These are phyloP conservation scores for Aphelenchoides besseyi DNA, from an alignment of 1,140 invertebrate species.

Conservation along the genomic window DNA sequence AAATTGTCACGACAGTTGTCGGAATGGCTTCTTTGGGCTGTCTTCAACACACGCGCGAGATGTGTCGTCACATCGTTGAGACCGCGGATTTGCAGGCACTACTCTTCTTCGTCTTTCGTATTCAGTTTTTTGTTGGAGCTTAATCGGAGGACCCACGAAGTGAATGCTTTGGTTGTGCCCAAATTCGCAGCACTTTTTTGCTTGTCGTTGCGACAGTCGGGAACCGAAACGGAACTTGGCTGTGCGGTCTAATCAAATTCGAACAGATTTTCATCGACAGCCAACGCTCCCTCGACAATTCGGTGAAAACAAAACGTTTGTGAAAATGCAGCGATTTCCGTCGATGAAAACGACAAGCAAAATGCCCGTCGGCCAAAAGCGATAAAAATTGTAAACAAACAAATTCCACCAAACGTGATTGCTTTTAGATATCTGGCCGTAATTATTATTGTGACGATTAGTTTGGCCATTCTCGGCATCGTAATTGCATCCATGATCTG, in stretches of 20 bases:
- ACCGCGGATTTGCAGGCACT: background rate
- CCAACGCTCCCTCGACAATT: background rate
- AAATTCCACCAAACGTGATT: too few species aligned
- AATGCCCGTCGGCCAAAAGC: too few species aligned
- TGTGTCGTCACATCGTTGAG: background rate
- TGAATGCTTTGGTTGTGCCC: background rate
- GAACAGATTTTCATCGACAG: conserved; percentile 3
- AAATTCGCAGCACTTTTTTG: background rate
- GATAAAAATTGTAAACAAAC: too few species aligned
- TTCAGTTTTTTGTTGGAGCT: too few species aligned
- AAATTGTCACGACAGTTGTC: background rate
- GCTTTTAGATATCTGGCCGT: conserved; percentile 20
- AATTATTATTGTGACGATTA: conserved; percentile 20
- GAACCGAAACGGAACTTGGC: conserved; percentile 12
- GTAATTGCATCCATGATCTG: conserved; percentile 22
- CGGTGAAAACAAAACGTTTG: background rate
- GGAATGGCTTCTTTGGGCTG: background rate
- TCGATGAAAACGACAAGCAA: background rate
- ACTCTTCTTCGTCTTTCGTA: background rate
- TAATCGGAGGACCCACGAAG: background rate
- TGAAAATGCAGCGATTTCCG: background rate
- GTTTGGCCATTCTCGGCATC: conserved; percentile 11
- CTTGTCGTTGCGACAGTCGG: background rate
- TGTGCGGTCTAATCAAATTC: conserved; percentile 2
- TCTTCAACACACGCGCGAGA: background rate